phyloP scores from a whole-genome alignment of 1,140 invertebrate genomes.

The Lucilia cuprina region DNA sequence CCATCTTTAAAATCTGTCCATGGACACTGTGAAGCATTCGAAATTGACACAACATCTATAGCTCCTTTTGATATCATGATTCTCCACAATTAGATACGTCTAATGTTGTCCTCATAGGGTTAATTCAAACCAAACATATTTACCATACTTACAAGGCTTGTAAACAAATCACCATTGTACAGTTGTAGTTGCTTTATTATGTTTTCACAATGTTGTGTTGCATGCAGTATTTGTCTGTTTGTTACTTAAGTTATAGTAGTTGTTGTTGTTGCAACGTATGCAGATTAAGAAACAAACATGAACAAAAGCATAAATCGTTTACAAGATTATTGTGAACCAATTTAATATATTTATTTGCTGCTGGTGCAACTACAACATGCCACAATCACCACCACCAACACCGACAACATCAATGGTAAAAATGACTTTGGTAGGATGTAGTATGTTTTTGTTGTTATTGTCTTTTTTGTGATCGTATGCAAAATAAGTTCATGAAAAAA shows the following conservation, averaged over 20 bases:
- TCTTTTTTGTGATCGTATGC: neutral
- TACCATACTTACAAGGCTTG: neutral
- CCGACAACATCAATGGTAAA: neutral
- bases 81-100: neutral
- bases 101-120: neutral
- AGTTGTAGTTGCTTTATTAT: neutral
- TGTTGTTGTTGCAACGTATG: conserved; percentile 21
- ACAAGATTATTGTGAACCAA: conserved; percentile 33
- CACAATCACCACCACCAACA: neutral
- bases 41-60: too few relatives aligned
- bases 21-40: too few relatives aligned
- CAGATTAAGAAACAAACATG: conserved; percentile 30
- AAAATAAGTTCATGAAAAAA: conserved; percentile 25
- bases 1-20: too few relatives aligned
- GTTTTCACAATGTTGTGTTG: conserved; percentile 1
- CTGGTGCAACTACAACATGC: neutral
- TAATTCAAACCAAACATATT: neutral
- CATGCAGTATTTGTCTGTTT: neutral
- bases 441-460: neutral
- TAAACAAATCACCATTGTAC: conserved; percentile 22
- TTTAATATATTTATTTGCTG: conserved; percentile 13
- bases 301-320: conserved; percentile 33
- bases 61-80: too few relatives aligned
- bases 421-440: neutral
- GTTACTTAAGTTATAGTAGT: neutral